Evolutionary conservation across 2,113 vertebrate species (phyloP), one percentile per base, ranked within the genome.

Genomic region (Lepus europaeus): DNA sequence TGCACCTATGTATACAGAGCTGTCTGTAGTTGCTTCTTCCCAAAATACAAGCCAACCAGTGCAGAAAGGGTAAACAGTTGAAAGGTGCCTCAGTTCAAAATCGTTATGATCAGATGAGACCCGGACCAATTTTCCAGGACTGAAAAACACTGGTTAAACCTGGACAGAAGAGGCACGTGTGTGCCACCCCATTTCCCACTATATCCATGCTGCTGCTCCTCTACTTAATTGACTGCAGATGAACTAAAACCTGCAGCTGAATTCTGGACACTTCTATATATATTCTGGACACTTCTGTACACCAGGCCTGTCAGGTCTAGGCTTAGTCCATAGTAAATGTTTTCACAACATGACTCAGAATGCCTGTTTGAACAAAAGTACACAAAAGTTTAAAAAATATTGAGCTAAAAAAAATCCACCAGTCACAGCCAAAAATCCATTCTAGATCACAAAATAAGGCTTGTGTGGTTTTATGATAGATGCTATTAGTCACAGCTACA

Each of bases 381-480:
- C 49, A 66, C 33, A 2, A 20, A 92, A 83, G 29, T 64, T 59
- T 92, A 29, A 5, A 84, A 87, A 59, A 74, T n/a, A 25, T 72
- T 76, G 25, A 23, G n/a, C 23, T 85, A 77, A 53, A n/a, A 59
- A 64, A 63, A 33, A 92, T 29, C 64, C 12, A n/a, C 27, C 39
- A 70, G 31, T 56, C 66, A 85, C 31, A 82, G 77, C 25, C 74
- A 78, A 12, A 9, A 73, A 39, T 74, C 36, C 77, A 64, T 33
- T n/a, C 64, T 13, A 80, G 27, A 72, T 22, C 63, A 92, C 78
- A 45, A 87, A 79, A 89, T 61, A 87, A 82, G 70, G 68, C 23
- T 51, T 70, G 17, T 81, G 11, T 74, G 72, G 39, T 63, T 95
- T 92, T 74, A 36, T 49, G 69, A 93, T 9, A 77, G 36, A 87